Conservation (phyloP, 2,888 invertebrate species). For the Capitulum mitella region DNA sequence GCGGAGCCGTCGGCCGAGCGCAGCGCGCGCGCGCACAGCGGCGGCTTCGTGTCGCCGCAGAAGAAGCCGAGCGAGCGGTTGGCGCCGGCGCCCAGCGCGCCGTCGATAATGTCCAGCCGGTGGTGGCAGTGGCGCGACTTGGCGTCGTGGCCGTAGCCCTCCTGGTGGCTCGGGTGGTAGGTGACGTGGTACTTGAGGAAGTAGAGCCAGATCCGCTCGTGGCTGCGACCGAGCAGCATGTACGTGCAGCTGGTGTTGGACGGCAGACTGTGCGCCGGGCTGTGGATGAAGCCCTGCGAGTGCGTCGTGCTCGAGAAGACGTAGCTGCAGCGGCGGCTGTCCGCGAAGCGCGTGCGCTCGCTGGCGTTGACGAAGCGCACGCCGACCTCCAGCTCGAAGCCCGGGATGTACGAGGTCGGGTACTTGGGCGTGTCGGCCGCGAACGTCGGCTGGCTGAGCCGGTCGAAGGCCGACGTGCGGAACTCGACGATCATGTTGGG, state of each 20-base stretch:
- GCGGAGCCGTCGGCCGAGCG: slow-evolving; percentile 25
- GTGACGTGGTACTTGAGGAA: slow-evolving; percentile 70
- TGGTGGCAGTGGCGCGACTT: slow-evolving; percentile 56
- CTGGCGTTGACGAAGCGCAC: slow-evolving; percentile 45
- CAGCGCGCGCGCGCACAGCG: slow-evolving; percentile 38
- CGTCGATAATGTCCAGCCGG: slow-evolving; percentile 67
- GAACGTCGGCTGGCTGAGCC: slow-evolving; percentile 50
- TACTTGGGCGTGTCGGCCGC: background rate
- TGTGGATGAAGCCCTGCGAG: background rate
- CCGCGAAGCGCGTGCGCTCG: slow-evolving; percentile 26
- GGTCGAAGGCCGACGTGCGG: slow-evolving; percentile 71
- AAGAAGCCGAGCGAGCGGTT: slow-evolving; percentile 28
- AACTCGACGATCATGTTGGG: slow-evolving; percentile 71
- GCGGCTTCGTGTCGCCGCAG: slow-evolving; percentile 38
- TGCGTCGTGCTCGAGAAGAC: background rate
- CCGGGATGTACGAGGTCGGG: slow-evolving; percentile 55
- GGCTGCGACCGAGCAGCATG: slow-evolving; percentile 47
- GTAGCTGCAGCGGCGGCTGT: background rate
- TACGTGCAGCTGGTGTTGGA: slow-evolving; percentile 76
- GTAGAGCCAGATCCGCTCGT: slow-evolving; percentile 73
- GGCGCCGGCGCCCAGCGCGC: slow-evolving; percentile 47
- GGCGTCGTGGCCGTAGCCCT: slow-evolving; percentile 38
- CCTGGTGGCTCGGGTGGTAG: slow-evolving; percentile 22
- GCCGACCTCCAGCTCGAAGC: slow-evolving; percentile 73
- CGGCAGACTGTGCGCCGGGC: slow-evolving; percentile 64